phyloP scores from a whole-genome alignment of 2,113 vertebrate species.

The Colaptes auratus region DNA sequence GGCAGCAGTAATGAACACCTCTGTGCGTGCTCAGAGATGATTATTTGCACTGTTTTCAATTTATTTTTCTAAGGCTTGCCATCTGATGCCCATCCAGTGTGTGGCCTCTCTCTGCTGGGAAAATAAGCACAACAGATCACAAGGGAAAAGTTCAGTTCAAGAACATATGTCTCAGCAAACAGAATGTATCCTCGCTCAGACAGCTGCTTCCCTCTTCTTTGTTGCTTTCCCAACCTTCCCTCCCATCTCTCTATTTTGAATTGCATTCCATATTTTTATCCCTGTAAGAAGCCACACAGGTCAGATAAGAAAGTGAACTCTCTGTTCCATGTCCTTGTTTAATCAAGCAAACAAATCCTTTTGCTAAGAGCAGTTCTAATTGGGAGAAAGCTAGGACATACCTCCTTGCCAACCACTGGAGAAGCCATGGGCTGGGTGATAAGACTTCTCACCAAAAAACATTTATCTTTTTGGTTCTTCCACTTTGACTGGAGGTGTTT shows the following conservation, averaged over 20 bases:
- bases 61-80: constrained; percentile 20
- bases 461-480: neutral
- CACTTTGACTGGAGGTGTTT: neutral
- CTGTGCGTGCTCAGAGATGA: neutral
- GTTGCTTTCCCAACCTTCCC: neutral
- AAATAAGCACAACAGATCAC: neutral
- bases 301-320: neutral
- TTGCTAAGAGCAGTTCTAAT: neutral
- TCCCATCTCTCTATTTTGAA: neutral
- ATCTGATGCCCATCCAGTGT: constrained; percentile 45
- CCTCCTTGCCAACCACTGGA: neutral
- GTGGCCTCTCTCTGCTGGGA: neutral
- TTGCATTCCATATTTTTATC: neutral
- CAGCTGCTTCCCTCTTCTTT: constrained; percentile 33
- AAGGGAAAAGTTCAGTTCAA: constrained; percentile 21
- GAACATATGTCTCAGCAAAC: constrained; percentile 45
- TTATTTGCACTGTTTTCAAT: constrained; percentile 17
- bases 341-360: neutral
- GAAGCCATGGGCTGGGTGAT: neutral
- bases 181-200: neutral
- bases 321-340: neutral
- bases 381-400: neutral
- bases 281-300: neutral
- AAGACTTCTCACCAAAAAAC: neutral
- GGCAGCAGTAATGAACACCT: neutral